Conservation (phyloP, 2,888 invertebrate genomes). For the Steinernema carpocapsae region DNA sequence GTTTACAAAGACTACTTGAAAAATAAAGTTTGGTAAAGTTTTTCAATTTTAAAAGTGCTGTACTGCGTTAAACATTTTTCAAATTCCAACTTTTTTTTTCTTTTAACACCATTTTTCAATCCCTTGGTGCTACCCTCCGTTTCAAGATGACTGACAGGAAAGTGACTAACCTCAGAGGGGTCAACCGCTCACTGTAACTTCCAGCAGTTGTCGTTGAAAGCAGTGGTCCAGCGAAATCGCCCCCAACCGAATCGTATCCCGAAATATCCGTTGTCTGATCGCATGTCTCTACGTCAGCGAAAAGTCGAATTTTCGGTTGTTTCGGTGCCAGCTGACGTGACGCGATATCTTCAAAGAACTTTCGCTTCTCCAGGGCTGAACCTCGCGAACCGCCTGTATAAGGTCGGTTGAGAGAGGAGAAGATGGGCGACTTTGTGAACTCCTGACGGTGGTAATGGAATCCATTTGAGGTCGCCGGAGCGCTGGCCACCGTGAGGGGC, state of each 20-base stretch:
- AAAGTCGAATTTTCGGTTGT: slow-evolving; percentile 15
- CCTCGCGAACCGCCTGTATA: slow-evolving; percentile 41
- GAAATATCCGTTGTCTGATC: slow-evolving; percentile 33
- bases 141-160: not conserved
- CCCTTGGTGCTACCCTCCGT: not conserved
- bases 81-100: not conserved
- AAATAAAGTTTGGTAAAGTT: no score
- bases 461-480: not conserved
- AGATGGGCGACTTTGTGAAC: not conserved
- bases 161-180: slow-evolving; percentile 36
- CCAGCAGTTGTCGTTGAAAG: not conserved
- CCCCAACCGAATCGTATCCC: slow-evolving; percentile 41
- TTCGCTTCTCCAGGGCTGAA: slow-evolving; percentile 38
- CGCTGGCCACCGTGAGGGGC: slow-evolving; percentile 19
- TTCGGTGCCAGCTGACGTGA: slow-evolving; percentile 36
- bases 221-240: slow-evolving; percentile 35
- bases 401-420: slow-evolving; percentile 15
- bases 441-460: slow-evolving; percentile 16
- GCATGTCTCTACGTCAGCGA: slow-evolving; percentile 21
- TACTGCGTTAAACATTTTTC: no score
- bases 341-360: slow-evolving; percentile 38
- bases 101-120: not conserved
- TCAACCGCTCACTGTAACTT: slow-evolving; percentile 35
- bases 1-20: no score
- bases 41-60: no score